phyloP scores from a whole-genome alignment of 2,888 invertebrate species.

The Parnassius apollo region DNA sequence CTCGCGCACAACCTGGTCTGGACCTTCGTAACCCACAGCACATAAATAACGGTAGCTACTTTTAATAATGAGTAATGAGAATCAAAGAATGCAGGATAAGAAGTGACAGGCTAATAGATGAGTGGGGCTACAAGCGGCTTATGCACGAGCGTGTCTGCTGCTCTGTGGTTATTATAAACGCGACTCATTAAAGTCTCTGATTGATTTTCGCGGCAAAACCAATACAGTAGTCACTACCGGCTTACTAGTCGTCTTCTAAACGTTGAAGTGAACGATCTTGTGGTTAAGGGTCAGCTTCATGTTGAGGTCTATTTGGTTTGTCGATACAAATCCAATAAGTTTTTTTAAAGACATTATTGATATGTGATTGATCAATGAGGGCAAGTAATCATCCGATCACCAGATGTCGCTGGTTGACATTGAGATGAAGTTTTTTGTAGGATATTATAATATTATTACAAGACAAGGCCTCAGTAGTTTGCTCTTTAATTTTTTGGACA shows the following conservation, averaged over 20 bases:
- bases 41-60: slow-evolving; percentile 62
- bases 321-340: too few species aligned
- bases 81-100: slow-evolving; percentile 61
- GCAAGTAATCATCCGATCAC: too few species aligned
- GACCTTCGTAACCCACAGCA: slow-evolving; percentile 37
- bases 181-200: slow-evolving; percentile 58
- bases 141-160: slow-evolving; percentile 42
- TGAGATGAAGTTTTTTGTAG: too few species aligned
- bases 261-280: background rate
- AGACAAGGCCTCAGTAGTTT: too few species aligned
- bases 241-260: slow-evolving; percentile 10
- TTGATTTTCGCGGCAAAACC: slow-evolving; percentile 63
- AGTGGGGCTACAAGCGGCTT: slow-evolving; percentile 38
- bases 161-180: slow-evolving; percentile 49
- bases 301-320: too few species aligned
- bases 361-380: too few species aligned
- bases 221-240: slow-evolving; percentile 61
- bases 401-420: too few species aligned
- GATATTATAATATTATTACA: too few species aligned
- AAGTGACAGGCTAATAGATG: slow-evolving; percentile 50
- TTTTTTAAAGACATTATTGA: too few species aligned
- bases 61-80: slow-evolving; percentile 74
- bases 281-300: background rate
- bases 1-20: slow-evolving; percentile 35
- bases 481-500: too few species aligned